Evolutionary conservation across 2,113 vertebrate species (phyloP).

Genomic region (Amphilophus citrinellus): DNA sequence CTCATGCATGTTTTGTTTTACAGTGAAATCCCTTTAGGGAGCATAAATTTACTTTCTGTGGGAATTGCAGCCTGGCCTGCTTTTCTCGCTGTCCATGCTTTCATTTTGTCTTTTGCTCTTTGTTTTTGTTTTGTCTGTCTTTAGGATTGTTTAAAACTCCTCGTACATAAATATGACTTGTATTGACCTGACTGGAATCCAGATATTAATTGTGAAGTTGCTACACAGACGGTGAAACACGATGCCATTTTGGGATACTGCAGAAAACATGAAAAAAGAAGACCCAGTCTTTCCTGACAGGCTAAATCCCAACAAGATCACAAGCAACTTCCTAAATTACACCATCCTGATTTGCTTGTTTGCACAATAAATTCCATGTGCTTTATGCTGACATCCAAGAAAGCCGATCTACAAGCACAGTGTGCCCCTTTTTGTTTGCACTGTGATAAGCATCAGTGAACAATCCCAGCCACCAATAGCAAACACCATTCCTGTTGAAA

Average conservation of each 20-base stretch:
- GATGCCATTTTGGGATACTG: neutral
- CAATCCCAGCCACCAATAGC: conserved; percentile 16
- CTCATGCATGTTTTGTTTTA: neutral
- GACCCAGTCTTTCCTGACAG: conserved; percentile 1
- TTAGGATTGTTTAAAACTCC: neutral
- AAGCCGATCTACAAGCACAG: neutral
- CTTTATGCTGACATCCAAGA: conserved; percentile 4
- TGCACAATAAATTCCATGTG: conserved; percentile 29
- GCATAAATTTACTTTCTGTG: neutral
- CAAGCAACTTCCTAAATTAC: conserved; percentile 16
- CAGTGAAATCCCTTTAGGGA: neutral
- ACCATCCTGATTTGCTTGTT: conserved; percentile 41
- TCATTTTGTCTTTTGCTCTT: neutral
- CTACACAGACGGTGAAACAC: neutral
- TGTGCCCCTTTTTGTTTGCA: conserved; percentile 18
- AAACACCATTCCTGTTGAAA: conserved; percentile 33
- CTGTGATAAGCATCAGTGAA: neutral
- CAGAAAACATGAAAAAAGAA: conserved; percentile 12
- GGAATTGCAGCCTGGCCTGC: neutral
- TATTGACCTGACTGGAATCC: conserved; percentile 6
- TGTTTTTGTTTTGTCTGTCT: conserved; percentile 27
- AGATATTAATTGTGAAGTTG: neutral
- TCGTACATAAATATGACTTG: conserved; percentile 15
- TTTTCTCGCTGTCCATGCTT: neutral
- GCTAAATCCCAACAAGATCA: conserved; percentile 29